phyloP scores from a whole-genome alignment of 2,888 invertebrate genomes.

The Microdon myrmicae region DNA sequence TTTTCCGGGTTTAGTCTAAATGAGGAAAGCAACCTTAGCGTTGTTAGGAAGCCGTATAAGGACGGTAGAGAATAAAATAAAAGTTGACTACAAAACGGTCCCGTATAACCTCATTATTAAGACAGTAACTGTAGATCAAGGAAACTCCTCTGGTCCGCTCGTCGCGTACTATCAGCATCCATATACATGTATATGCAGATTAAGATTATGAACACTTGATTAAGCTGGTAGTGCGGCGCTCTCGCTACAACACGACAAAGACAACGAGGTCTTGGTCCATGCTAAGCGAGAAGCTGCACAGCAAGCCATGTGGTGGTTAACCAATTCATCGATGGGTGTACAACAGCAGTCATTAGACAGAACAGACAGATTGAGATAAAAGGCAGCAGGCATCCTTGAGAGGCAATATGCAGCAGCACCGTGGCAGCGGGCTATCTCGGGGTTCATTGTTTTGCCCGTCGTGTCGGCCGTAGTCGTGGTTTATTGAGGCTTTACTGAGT shows the following conservation, averaged over 20 bases:
- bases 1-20: constrained; percentile 29
- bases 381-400: constrained; percentile 45
- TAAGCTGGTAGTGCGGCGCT: constrained; percentile 18
- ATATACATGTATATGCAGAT: constrained; percentile 53
- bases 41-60: constrained; percentile 35
- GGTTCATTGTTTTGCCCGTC: constrained; percentile 29
- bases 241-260: constrained; percentile 10
- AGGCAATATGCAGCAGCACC: constrained; percentile 14
- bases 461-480: constrained; percentile 15
- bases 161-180: constrained; percentile 46
- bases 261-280: constrained; percentile 26
- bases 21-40: constrained; percentile 31
- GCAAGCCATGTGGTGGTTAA: constrained; percentile 37
- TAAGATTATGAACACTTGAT: constrained; percentile 52
- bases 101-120: constrained; percentile 49
- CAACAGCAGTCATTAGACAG: constrained; percentile 52
- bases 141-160: constrained; percentile 45
- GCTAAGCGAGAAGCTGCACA: constrained; percentile 17
- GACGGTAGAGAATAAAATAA: background rate
- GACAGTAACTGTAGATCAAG: constrained; percentile 53
- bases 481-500: constrained; percentile 19
- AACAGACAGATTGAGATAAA: constrained; percentile 52
- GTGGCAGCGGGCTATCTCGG: too few species aligned
- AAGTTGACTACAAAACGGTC: constrained; percentile 29
- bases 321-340: constrained; percentile 52